These are phyloP conservation scores for Salmo trutta DNA, from an alignment of 2,797 vertebrate genomes.

Conservation along the genomic window DNA sequence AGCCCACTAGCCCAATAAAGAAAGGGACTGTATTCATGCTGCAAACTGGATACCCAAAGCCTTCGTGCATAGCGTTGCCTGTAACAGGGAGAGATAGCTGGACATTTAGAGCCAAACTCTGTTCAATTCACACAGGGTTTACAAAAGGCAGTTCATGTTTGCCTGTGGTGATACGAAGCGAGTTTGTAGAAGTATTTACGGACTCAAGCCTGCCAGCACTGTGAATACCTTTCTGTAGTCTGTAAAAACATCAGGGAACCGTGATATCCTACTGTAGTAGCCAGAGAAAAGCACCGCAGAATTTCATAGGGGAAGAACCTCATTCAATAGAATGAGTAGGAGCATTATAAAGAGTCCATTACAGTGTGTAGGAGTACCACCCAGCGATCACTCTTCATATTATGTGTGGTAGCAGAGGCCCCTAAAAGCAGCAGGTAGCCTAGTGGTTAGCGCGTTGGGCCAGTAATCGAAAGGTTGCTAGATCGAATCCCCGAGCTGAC, in stretches of 20 bases:
- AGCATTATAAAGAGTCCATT: conserved; percentile 24
- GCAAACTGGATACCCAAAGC: conserved; percentile 3
- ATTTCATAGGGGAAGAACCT: conserved; percentile 29
- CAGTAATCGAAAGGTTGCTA: too few relatives aligned
- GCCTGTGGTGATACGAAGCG: conserved; percentile 8
- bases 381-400: conserved; percentile 32
- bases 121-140: conserved; percentile 28
- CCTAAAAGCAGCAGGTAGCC: conserved; percentile 20
- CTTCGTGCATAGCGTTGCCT: conserved; percentile 4
- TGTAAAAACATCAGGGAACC: conserved; percentile 18
- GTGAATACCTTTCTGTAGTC: conserved; percentile 35
- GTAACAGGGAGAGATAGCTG: neutral
- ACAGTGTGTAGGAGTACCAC: conserved; percentile 17
- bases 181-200: conserved; percentile 44
- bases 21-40: conserved; percentile 28
- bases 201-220: conserved; percentile 39
- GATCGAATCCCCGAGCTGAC: too few relatives aligned
- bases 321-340: conserved; percentile 45
- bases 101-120: conserved; percentile 15
- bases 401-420: conserved; percentile 37
- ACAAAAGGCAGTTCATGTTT: conserved; percentile 8
- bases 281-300: conserved; percentile 25
- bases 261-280: conserved; percentile 10
- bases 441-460: neutral
- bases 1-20: conserved; percentile 27